Base-by-base conservation (phyloP, 1,140 invertebrate species). In the Drosophila jambulina region DNA sequence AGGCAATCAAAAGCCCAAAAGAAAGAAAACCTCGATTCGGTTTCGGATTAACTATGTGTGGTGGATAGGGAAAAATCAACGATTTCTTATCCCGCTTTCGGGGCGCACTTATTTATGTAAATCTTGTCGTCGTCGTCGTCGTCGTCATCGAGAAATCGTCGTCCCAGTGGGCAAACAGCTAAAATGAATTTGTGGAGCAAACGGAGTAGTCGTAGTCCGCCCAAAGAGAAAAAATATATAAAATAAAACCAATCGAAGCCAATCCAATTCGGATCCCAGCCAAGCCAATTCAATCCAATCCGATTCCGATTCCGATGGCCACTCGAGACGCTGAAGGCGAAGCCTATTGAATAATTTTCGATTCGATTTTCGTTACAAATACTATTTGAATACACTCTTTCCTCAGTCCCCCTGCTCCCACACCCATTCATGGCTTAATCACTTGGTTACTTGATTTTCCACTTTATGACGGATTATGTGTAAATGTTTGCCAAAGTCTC, bases 401-500 rank as follows among this genome's bases (percentile, higher is more conserved):
- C 23, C 48, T 38, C 58, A 12, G 19, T 32, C n/a, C 32, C 17
- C 29, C 29, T 21, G 48, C 40, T 59, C 25, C 58, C 29, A 49
- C 12, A 72, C 49, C 65, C 59, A 67, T 64, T 80, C 36, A 70
- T 49, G 59, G 58, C 80, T 86, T 87, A 86, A 87, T 86, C 84
- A 77, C 76, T 87, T 86, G 60, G 80, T 86, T 87, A 87, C 84
- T 87, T 80, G 83, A 74, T 87, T 87, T 87, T 83, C 83, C 83
- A 87, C 83, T 87, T 88, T 87, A 74, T 87, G 83, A 87, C 76
- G 80, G 83, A 87, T 83, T 82, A 87, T 80, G 67, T 86, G 79
- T 48, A 87, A 86, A 86, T 83, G 75, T 72, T 85, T 68, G 78
- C 56, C 59, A 59, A 70, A 82, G 25, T 34, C 68, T 57, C 51